Percentiles rank a stretch among this genome's conserved stretches.
Evolutionary conservation across 2,113 vertebrate genomes (phyloP).

Genomic region (Danionella cerebrum): DNA sequence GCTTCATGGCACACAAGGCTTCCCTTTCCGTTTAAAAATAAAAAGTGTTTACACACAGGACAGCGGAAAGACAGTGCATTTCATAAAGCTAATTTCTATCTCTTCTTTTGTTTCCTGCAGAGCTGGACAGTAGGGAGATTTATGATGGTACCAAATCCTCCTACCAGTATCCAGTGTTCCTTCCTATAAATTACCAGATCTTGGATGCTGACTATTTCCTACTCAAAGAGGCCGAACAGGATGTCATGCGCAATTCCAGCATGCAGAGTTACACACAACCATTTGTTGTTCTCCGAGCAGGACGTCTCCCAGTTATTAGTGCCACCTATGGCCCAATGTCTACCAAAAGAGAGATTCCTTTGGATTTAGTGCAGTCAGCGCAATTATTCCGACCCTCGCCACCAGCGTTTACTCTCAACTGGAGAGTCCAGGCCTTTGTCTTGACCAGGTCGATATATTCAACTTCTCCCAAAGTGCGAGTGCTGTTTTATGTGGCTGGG

Average conservation of each 20-base stretch:
- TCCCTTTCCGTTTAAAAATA: too few relatives aligned
- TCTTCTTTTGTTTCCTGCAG: constrained; percentile 51
- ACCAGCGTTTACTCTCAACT: constrained; percentile 68
- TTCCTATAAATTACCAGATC: constrained; percentile 79
- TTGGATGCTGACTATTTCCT: constrained; percentile 75
- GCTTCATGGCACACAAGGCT: too few relatives aligned
- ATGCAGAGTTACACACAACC: constrained; percentile 81
- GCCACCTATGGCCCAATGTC: constrained; percentile 77
- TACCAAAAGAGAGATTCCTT: constrained; percentile 63
- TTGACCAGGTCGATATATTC: constrained; percentile 71
- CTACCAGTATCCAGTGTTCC: constrained; percentile 73
- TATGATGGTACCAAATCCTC: constrained; percentile 70
- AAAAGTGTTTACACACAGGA: neutral
- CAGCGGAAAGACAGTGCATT: neutral
- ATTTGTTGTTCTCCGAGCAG: constrained; percentile 75
- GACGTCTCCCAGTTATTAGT: constrained; percentile 66
- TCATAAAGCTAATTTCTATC: neutral
- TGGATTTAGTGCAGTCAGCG: constrained; percentile 67
- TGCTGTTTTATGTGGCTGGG: constrained; percentile 80
- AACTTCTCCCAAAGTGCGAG: constrained; percentile 72
- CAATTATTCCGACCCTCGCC: constrained; percentile 60
- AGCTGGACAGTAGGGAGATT: constrained; percentile 71
- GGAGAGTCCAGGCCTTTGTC: constrained; percentile 75
- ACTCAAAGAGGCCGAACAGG: constrained; percentile 86
- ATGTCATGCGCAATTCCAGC: constrained; percentile 90